These are phyloP conservation scores for Venusia cambrica DNA, from an alignment of 2,888 invertebrate genomes.

Conservation along the genomic window DNA sequence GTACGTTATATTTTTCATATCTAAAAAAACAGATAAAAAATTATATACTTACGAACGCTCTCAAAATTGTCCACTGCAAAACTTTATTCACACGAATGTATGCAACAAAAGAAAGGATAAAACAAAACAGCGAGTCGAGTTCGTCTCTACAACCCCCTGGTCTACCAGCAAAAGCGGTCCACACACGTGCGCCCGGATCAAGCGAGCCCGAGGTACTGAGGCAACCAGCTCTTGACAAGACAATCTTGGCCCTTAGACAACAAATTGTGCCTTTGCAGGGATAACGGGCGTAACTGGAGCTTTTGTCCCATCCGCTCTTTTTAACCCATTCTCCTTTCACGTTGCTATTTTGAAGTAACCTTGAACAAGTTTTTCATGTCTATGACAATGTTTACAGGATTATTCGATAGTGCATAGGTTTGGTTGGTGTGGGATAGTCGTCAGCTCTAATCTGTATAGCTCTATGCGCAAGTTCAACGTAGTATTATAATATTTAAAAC, in stretches of 20 bases:
- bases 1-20: neutral
- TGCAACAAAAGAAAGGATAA: slow-evolving; percentile 9
- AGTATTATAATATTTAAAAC: too few species aligned
- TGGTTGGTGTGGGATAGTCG: too few species aligned
- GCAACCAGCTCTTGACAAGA: slow-evolving; percentile 66
- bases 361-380: slow-evolving; percentile 6
- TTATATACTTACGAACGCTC: slow-evolving; percentile 58
- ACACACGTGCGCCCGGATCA: slow-evolving; percentile 63
- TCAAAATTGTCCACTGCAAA: slow-evolving; percentile 40
- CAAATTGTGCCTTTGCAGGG: slow-evolving; percentile 70
- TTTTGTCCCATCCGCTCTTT: slow-evolving; percentile 60
- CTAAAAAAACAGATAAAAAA: neutral
- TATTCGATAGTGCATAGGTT: too few species aligned
- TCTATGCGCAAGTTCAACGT: too few species aligned
- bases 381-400: too few species aligned
- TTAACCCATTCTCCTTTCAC: slow-evolving; percentile 43
- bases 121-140: slow-evolving; percentile 29
- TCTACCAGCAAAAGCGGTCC: slow-evolving; percentile 46
- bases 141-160: slow-evolving; percentile 43
- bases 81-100: slow-evolving; percentile 25
- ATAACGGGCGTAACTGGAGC: slow-evolving; percentile 60
- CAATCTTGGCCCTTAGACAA: slow-evolving; percentile 74
- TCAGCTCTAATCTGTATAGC: too few species aligned
- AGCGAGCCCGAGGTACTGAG: slow-evolving; percentile 70
- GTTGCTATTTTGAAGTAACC: slow-evolving; percentile 41